Evolutionary conservation across 2,888 invertebrate species (phyloP).

Genomic region (Tachystola acroxantha): DNA sequence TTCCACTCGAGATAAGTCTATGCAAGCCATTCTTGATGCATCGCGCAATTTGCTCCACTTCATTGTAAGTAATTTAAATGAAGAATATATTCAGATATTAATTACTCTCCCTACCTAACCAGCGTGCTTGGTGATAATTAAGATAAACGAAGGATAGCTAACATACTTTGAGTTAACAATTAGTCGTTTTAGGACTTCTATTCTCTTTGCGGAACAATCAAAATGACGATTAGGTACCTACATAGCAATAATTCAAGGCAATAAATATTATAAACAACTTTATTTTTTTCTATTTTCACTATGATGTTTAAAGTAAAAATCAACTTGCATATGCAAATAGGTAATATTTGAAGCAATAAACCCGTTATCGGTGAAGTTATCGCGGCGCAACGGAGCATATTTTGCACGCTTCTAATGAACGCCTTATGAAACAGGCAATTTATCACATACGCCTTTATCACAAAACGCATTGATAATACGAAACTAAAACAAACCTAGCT

Average conservation of each 20-base stretch:
- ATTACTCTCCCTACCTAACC: too few relatives aligned
- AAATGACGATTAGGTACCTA: neutral
- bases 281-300: constrained; percentile 31
- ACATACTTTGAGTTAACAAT: too few relatives aligned
- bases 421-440: constrained; percentile 77
- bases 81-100: too few relatives aligned
- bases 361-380: constrained; percentile 66
- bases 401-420: constrained; percentile 75
- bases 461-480: constrained; percentile 62
- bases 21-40: constrained; percentile 20
- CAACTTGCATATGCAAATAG: constrained; percentile 58
- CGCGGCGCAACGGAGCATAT: constrained; percentile 73
- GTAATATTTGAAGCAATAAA: constrained; percentile 74
- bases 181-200: too few relatives aligned
- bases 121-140: too few relatives aligned
- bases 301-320: constrained; percentile 34
- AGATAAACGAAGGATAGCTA: too few relatives aligned
- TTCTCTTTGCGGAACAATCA: too few relatives aligned
- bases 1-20: constrained; percentile 31
- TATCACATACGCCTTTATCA: constrained; percentile 74
- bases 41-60: constrained; percentile 13
- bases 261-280: constrained; percentile 18
- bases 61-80: too few relatives aligned
- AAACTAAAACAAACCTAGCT: constrained; percentile 60
- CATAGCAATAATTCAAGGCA: constrained; percentile 14